Conservation (phyloP, 35 echinoderm and acorn worm genomes). For the Heliocidaris erythrogramma region DNA sequence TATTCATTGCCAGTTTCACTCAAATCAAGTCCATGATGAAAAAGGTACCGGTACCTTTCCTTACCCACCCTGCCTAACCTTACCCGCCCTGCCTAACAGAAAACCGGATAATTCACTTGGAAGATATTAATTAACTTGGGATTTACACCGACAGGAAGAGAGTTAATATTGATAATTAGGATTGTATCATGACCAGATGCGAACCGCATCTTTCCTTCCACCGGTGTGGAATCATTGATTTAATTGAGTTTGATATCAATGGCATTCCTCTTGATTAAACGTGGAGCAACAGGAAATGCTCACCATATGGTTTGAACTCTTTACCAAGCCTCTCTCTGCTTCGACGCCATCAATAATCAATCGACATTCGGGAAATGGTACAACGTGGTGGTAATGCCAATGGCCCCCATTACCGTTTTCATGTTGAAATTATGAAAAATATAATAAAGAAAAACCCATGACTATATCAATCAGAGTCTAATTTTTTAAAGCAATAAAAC, state of each 20-base stretch:
- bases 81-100: background rate
- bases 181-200: slow-evolving; percentile 16
- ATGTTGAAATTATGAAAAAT: background rate
- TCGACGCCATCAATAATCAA: background rate
- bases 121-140: slow-evolving; percentile 5
- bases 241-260: slow-evolving; percentile 19
- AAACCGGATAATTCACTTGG: background rate
- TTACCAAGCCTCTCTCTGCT: background rate
- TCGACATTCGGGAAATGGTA: background rate
- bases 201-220: background rate
- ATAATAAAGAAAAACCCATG: background rate
- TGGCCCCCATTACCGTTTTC: background rate
- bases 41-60: background rate
- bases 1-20: background rate
- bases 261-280: slow-evolving; percentile 10
- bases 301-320: slow-evolving; percentile 16
- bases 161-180: slow-evolving; percentile 7
- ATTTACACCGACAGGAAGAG: background rate
- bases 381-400: background rate
- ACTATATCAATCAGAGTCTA: background rate
- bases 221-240: background rate
- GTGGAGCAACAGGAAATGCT: background rate
- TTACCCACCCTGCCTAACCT: background rate
- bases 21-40: background rate
- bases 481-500: background rate